Percentiles rank a stretch among this genome's conserved stretches.
These are phyloP conservation scores for Drosophila mauritiana DNA, from an alignment of 1,140 invertebrate genomes.

Conservation along the genomic window DNA sequence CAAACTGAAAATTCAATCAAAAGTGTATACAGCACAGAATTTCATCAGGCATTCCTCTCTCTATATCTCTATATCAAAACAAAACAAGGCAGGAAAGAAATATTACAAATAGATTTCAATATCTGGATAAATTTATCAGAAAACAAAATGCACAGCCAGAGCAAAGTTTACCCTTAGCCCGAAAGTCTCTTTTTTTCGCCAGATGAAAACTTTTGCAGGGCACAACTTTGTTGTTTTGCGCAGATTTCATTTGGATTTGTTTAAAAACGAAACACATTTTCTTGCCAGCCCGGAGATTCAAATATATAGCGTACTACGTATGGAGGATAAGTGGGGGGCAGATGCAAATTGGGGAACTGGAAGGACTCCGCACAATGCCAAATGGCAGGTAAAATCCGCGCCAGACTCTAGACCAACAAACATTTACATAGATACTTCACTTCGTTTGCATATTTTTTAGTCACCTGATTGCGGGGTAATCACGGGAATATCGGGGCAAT, in stretches of 20 bases:
- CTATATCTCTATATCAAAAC: conserved; percentile 28
- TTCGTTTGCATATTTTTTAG: conserved; percentile 70
- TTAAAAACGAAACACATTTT: conserved; percentile 74
- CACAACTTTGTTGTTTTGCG: conserved; percentile 73
- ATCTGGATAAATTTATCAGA: conserved; percentile 70
- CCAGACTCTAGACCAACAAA: conserved; percentile 56
- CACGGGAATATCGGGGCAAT: conserved; percentile 5
- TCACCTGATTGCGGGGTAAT: conserved; percentile 33
- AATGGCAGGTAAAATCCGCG: conserved; percentile 60
- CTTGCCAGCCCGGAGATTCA: conserved; percentile 21
- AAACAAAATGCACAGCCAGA: conserved; percentile 31
- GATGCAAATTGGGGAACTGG: conserved; percentile 21
- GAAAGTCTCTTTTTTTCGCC: conserved; percentile 36
- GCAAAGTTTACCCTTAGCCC: conserved; percentile 50
- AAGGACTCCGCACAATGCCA: conserved; percentile 42
- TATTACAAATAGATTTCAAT: conserved; percentile 77
- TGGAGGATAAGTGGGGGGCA: conserved; percentile 2
- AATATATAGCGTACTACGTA: conserved; percentile 25
- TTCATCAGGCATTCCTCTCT: conserved; percentile 65
- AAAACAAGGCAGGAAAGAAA: conserved; percentile 37
- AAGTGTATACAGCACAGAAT: conserved; percentile 58
- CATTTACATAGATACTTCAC: conserved; percentile 72
- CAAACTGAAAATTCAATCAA: conserved; percentile 72
- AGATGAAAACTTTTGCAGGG: conserved; percentile 31
- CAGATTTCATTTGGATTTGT: conserved; percentile 78